phyloP scores from a whole-genome alignment of 2,888 invertebrate species.

The Halictus ligatus region DNA sequence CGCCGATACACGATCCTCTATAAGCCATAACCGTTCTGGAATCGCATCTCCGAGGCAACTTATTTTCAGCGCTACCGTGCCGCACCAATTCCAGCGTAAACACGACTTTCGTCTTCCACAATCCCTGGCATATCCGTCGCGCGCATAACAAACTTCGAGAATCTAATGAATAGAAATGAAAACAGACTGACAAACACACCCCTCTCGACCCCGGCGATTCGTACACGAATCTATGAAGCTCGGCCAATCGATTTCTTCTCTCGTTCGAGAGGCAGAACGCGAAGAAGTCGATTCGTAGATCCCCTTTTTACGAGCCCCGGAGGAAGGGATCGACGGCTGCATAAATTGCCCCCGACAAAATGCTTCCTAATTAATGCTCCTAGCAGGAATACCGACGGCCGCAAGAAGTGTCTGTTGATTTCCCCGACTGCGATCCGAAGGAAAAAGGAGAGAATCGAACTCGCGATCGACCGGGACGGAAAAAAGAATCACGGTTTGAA shows the following conservation, averaged over 20 bases:
- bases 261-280: neutral
- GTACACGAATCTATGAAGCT: neutral
- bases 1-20: neutral
- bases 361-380: constrained; percentile 42
- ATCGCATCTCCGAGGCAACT: neutral
- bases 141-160: neutral
- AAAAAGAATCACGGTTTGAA: constrained; percentile 16
- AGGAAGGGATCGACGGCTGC: constrained; percentile 10
- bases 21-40: neutral
- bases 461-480: neutral
- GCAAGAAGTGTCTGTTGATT: constrained; percentile 46
- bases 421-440: constrained; percentile 7
- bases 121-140: neutral
- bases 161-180: constrained; percentile 4
- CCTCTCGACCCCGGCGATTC: neutral
- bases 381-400: constrained; percentile 32
- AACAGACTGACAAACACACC: neutral
- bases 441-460: constrained; percentile 36
- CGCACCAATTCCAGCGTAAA: neutral
- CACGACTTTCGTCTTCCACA: neutral
- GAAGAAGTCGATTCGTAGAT: constrained; percentile 29
- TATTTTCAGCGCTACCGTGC: neutral
- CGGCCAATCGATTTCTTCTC: neutral
- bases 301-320: constrained; percentile 21
- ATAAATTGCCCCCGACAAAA: constrained; percentile 35